Evolutionary conservation across 2,888 invertebrate genomes (phyloP).

Genomic region (Xanthostigma xanthostigma): DNA sequence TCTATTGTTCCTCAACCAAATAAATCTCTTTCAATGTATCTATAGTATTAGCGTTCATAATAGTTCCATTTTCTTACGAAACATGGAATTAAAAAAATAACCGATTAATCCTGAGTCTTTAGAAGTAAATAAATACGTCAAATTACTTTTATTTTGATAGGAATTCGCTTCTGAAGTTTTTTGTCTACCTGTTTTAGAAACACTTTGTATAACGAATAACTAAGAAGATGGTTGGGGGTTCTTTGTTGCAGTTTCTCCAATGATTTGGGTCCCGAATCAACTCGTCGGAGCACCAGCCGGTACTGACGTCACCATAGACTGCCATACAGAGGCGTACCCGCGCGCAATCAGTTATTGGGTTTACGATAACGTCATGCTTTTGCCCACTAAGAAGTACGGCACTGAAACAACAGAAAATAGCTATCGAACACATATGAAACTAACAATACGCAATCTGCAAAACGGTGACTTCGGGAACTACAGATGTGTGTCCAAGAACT

Average conservation of each 20-base stretch:
- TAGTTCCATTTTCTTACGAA: too few species aligned
- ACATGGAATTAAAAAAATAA: too few species aligned
- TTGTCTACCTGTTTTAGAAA: too few species aligned
- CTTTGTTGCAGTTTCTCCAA: conserved; percentile 62
- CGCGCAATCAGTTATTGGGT: conserved; percentile 88
- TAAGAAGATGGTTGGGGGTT: too few species aligned
- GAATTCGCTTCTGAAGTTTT: too few species aligned
- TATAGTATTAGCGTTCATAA: too few species aligned
- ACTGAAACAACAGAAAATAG: conserved; percentile 73
- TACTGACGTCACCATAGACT: conserved; percentile 83
- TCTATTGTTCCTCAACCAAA: too few species aligned
- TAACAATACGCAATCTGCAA: conserved; percentile 73
- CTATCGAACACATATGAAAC: conserved; percentile 78
- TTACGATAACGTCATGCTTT: conserved; percentile 76
- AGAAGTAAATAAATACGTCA: too few species aligned
- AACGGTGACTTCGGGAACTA: conserved; percentile 80
- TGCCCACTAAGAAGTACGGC: conserved; percentile 77
- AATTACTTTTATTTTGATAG: too few species aligned
- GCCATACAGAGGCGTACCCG: conserved; percentile 85
- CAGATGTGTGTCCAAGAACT: conserved; percentile 86
- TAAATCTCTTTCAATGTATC: too few species aligned
- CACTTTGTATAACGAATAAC: too few species aligned
- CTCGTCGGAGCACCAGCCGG: conserved; percentile 81
- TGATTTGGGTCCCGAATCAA: conserved; percentile 92
- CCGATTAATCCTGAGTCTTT: too few species aligned